A percentile compares a stretch with the other conserved stretches of the same genome.
Conservation (phyloP, 1,140 invertebrate species). For the Nautilus pompilius region DNA sequence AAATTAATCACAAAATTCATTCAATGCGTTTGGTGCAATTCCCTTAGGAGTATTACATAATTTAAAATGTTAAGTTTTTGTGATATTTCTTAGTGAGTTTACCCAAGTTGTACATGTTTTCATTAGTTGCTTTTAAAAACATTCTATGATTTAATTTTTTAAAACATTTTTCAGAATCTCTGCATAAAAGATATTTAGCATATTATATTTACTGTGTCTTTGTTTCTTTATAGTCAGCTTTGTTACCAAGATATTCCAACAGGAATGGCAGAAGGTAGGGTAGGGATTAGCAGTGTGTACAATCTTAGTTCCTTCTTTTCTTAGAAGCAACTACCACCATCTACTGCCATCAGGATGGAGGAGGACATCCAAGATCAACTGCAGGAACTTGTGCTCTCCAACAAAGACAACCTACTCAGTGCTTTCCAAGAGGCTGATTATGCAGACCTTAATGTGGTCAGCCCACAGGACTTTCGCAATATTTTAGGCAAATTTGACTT, state of each 20-base stretch:
- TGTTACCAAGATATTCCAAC: not conserved
- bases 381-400: constrained; percentile 34
- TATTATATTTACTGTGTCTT: not conserved
- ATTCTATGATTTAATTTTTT: too few relatives aligned
- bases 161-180: too few relatives aligned
- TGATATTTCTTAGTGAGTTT: too few relatives aligned
- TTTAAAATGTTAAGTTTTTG: too few relatives aligned
- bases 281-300: too few relatives aligned
- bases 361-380: constrained; percentile 37
- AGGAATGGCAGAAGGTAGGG: constrained; percentile 24
- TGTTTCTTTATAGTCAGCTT: not conserved
- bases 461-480: constrained; percentile 41
- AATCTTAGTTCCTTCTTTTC: too few relatives aligned
- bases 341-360: constrained; percentile 17
- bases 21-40: too few relatives aligned
- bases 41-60: too few relatives aligned
- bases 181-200: too few relatives aligned
- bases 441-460: constrained; percentile 46
- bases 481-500: constrained; percentile 37
- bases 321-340: constrained; percentile 19
- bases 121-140: too few relatives aligned
- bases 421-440: constrained; percentile 42
- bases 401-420: constrained; percentile 32
- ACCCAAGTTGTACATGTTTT: too few relatives aligned
- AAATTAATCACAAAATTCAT: too few relatives aligned